phyloP scores from a whole-genome alignment of 2,888 invertebrate genomes.

The Catotricha subobsoleta region DNA sequence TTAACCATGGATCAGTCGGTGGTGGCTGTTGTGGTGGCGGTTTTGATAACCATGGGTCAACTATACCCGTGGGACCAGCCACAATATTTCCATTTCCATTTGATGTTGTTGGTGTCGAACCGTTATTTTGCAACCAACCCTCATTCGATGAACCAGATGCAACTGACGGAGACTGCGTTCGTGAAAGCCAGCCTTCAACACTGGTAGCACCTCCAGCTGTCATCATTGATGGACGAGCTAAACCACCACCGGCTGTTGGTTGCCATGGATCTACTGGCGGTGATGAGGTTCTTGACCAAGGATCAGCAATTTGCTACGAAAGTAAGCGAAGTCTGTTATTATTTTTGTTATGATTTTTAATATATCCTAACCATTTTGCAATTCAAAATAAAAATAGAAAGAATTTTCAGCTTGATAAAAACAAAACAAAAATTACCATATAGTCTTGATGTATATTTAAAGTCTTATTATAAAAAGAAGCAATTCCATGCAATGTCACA shows the following conservation, averaged over 20 bases:
- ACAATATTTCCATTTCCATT: constrained; percentile 2
- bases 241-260: constrained; percentile 13
- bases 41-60: constrained; percentile 12
- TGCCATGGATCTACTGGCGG: constrained; percentile 29
- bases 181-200: constrained; percentile 13
- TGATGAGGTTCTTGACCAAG: constrained; percentile 27
- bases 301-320: constrained; percentile 20
- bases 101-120: constrained; percentile 12
- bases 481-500: not conserved
- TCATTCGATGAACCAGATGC: constrained; percentile 28
- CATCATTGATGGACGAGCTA: not conserved
- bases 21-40: constrained; percentile 9
- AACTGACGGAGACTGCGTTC: constrained; percentile 27
- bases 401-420: too few species aligned
- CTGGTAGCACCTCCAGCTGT: constrained; percentile 8
- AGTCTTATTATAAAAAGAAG: not conserved
- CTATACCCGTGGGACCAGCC: not conserved
- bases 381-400: too few species aligned
- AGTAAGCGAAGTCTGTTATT: too few species aligned
- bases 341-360: too few species aligned
- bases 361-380: too few species aligned
- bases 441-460: not conserved
- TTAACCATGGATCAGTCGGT: constrained; percentile 22
- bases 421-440: too few species aligned
- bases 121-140: constrained; percentile 24